Evolutionary conservation across 2,797 vertebrate species (phyloP).

Genomic region (Semaprochilodus insignis): DNA sequence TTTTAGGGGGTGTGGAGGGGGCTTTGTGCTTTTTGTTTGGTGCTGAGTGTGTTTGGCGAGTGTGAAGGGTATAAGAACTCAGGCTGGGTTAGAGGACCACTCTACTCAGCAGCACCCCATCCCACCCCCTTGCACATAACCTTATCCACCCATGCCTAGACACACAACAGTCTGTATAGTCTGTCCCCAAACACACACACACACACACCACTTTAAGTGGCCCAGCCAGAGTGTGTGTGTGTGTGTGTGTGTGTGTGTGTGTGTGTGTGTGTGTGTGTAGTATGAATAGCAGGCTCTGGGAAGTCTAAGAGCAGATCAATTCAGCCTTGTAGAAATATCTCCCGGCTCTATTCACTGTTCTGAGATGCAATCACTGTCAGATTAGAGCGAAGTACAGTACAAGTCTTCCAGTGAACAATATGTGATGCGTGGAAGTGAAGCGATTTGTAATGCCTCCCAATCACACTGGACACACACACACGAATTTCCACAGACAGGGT

Average conservation of each 20-base stretch:
- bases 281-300: not conserved
- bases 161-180: not conserved
- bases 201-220: slow-evolving; percentile 5
- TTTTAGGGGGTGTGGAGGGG: slow-evolving; percentile 20
- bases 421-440: not conserved
- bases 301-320: slow-evolving; percentile 9
- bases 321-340: slow-evolving; percentile 22
- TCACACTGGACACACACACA: slow-evolving; percentile 6
- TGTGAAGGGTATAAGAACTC: slow-evolving; percentile 37
- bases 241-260: too few relatives aligned
- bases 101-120: slow-evolving; percentile 26
- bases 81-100: slow-evolving; percentile 45
- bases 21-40: slow-evolving; percentile 30
- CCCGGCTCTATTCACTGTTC: slow-evolving; percentile 16
- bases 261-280: not conserved
- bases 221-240: slow-evolving; percentile 12
- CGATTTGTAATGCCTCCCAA: not conserved
- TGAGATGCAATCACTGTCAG: slow-evolving; percentile 35
- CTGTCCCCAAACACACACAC: slow-evolving; percentile 19
- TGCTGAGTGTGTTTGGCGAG: slow-evolving; percentile 49
- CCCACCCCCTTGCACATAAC: not conserved
- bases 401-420: not conserved
- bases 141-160: slow-evolving; percentile 9
- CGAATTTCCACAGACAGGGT: not conserved
- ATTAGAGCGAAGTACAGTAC: not conserved